Conservation (phyloP, 2,113 vertebrate species). For the Hyperopisus bebe region DNA sequence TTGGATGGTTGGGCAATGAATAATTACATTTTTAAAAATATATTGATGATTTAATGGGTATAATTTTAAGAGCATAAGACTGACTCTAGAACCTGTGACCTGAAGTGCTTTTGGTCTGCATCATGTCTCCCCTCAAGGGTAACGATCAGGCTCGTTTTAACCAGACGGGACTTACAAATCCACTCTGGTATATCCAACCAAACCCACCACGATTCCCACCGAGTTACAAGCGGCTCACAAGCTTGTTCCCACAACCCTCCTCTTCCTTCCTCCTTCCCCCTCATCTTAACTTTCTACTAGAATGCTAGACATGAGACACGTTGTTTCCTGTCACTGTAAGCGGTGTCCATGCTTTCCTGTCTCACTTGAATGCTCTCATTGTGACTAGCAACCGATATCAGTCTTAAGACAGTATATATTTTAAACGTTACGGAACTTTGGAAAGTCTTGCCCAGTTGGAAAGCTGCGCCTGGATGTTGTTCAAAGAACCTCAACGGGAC, state of each 20-base stretch:
- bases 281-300: background rate
- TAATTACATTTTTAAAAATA: background rate
- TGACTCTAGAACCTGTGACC: background rate
- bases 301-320: background rate
- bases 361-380: background rate
- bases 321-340: background rate
- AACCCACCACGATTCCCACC: background rate
- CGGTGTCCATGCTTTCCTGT: background rate
- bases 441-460: background rate
- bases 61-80: background rate
- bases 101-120: background rate
- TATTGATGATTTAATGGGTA: background rate
- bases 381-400: background rate
- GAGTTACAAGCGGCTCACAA: background rate
- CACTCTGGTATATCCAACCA: background rate
- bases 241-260: background rate
- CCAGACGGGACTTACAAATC: background rate
- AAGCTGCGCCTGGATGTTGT: background rate
- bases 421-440: background rate
- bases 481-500: background rate
- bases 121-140: background rate
- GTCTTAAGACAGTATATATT: background rate
- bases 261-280: background rate
- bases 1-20: background rate
- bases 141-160: background rate